A percentile compares a stretch with the other conserved stretches of the same genome.
phyloP scores from a whole-genome alignment of 2,797 vertebrate species.

The Anableps anableps region DNA sequence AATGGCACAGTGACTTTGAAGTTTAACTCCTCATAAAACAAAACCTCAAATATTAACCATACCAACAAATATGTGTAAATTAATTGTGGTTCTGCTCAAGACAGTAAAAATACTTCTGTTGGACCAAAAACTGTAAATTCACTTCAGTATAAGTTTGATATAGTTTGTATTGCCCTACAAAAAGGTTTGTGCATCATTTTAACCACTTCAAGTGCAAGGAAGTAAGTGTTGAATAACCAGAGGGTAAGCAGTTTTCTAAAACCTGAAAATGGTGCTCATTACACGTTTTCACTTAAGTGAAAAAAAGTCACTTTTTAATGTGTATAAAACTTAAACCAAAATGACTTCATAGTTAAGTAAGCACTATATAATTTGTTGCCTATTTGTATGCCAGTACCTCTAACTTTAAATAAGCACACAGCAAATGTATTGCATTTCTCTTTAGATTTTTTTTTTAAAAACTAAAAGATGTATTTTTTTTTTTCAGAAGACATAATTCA shows the following conservation, averaged over 20 bases:
- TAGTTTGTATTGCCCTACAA: too few species aligned
- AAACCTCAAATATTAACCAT: too few species aligned
- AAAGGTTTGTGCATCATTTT: too few species aligned
- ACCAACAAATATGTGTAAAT: too few species aligned
- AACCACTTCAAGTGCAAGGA: neutral
- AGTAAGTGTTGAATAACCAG: neutral
- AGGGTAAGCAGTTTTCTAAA: neutral
- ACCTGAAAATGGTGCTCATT: neutral
- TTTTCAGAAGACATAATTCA: too few species aligned
- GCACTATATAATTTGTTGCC: neutral
- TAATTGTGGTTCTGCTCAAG: too few species aligned
- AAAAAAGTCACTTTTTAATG: neutral
- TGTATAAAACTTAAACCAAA: neutral
- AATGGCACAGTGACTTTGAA: too few species aligned
- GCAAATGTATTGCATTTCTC: neutral
- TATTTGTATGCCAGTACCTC: neutral
- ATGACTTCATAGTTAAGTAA: neutral
- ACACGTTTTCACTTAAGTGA: too few species aligned
- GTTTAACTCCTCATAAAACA: neutral
- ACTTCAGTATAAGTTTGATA: too few species aligned
- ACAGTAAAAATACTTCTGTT: too few species aligned
- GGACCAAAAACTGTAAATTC: too few species aligned
- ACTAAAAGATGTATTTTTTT: neutral
- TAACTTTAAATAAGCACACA: neutral
- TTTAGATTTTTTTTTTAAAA: too few species aligned